Conservation (phyloP, 1,140 invertebrate genomes). For the Solenopsis invicta region DNA sequence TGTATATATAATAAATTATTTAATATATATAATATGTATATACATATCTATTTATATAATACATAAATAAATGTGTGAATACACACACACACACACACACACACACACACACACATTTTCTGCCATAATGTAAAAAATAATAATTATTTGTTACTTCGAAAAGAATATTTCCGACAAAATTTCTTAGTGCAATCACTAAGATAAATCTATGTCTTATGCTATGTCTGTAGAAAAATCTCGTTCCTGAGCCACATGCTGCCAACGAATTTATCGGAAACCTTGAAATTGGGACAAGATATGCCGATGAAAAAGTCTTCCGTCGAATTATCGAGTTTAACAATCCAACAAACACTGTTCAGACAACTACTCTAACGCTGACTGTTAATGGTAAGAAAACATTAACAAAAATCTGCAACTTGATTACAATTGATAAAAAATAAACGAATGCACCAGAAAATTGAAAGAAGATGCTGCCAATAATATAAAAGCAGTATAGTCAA, state of each 20-base stretch:
- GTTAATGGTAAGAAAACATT: conserved; percentile 74
- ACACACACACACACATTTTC: not conserved
- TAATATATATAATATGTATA: too few relatives aligned
- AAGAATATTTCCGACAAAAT: not conserved
- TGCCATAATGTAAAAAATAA: not conserved
- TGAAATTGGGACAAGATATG: conserved; percentile 74
- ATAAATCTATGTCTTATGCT: not conserved
- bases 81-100: too few relatives aligned
- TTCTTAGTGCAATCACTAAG: not conserved
- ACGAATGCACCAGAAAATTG: not conserved
- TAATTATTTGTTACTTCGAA: not conserved
- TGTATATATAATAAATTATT: too few relatives aligned
- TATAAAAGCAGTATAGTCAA: not conserved
- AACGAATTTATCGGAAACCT: conserved; percentile 82
- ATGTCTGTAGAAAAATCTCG: conserved; percentile 48
- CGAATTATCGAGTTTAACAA: conserved; percentile 79
- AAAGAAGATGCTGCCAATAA: not conserved
- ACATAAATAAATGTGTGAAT: too few relatives aligned
- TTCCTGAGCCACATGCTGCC: conserved; percentile 60
- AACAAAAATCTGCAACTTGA: not conserved
- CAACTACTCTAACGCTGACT: conserved; percentile 64
- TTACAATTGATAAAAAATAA: conserved; percentile 20
- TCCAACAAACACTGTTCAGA: conserved; percentile 76
- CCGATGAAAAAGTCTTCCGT: conserved; percentile 81
- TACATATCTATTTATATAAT: too few relatives aligned